Evolutionary conservation across 2,888 invertebrate genomes (phyloP).

Genomic region (Saturnia pavonia): DNA sequence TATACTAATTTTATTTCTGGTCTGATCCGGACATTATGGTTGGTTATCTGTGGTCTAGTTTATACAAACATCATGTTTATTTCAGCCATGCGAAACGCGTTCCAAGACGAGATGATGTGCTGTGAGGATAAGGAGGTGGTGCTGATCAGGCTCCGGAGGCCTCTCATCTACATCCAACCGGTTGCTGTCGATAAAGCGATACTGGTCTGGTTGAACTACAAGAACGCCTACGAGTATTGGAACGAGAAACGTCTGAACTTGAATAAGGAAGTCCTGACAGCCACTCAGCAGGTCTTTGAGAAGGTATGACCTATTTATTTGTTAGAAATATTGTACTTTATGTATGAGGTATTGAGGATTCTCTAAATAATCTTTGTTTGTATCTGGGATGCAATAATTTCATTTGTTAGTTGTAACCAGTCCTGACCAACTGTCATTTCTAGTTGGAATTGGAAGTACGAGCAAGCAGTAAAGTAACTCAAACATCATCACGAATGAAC

Average conservation of each 20-base stretch:
- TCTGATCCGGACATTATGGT: too few relatives aligned
- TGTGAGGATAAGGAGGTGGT: slow-evolving; percentile 93
- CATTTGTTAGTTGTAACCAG: too few relatives aligned
- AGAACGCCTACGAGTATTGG: slow-evolving; percentile 99
- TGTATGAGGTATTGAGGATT: too few relatives aligned
- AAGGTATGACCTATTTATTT: slow-evolving; percentile 45
- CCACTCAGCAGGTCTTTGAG: slow-evolving; percentile 85
- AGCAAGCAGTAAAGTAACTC: too few relatives aligned
- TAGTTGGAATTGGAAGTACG: too few relatives aligned
- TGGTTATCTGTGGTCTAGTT: too few relatives aligned
- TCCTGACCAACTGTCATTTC: too few relatives aligned
- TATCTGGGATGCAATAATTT: too few relatives aligned
- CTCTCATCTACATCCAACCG: slow-evolving; percentile 97
- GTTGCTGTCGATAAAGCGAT: slow-evolving; percentile 99
- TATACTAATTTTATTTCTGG: too few relatives aligned
- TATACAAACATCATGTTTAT: too few relatives aligned
- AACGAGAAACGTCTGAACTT: slow-evolving; percentile 96
- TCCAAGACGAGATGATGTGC: slow-evolving; percentile 95
- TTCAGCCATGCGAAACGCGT: slow-evolving; percentile 87
- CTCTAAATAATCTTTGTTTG: too few relatives aligned
- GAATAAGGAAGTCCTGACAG: slow-evolving; percentile 92
- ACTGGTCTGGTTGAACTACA: slow-evolving; percentile 99
- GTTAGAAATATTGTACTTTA: neutral
- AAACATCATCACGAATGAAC: too few relatives aligned
- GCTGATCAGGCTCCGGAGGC: slow-evolving; percentile 94